Evolutionary conservation across 2,888 invertebrate genomes (phyloP).

Genomic region (Mantis religiosa): DNA sequence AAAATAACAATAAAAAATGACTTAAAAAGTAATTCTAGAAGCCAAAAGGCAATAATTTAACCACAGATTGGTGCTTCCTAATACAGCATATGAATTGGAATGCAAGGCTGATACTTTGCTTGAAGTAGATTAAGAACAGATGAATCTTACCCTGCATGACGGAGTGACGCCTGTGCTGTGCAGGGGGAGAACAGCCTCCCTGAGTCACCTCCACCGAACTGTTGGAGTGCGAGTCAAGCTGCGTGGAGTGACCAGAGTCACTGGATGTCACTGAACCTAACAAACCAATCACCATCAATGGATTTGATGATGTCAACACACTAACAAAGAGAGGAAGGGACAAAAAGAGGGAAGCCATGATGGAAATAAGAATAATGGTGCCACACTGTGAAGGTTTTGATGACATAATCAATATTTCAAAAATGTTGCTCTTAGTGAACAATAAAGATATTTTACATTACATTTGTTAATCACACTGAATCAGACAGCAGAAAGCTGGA

Average conservation of each 20-base stretch:
- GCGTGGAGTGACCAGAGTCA: constrained; percentile 84
- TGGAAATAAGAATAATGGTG: background rate
- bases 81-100: background rate
- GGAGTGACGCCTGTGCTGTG: constrained; percentile 52
- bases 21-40: background rate
- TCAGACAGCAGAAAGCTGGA: background rate
- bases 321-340: background rate
- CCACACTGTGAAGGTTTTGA: background rate
- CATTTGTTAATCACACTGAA: background rate
- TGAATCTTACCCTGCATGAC: constrained; percentile 48
- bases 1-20: no score
- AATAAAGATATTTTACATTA: background rate
- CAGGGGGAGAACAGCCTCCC: constrained; percentile 48
- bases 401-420: background rate
- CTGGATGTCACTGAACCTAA: constrained; percentile 85
- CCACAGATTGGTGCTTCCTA: background rate
- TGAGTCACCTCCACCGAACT: constrained; percentile 48
- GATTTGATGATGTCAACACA: background rate
- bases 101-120: background rate
- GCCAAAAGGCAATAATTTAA: background rate
- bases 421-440: background rate
- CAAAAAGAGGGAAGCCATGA: background rate
- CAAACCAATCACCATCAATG: constrained; percentile 6
- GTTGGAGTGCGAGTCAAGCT: constrained; percentile 59
- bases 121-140: background rate